phyloP scores from a whole-genome alignment of 2,113 vertebrate genomes.

The Strigops habroptila region DNA sequence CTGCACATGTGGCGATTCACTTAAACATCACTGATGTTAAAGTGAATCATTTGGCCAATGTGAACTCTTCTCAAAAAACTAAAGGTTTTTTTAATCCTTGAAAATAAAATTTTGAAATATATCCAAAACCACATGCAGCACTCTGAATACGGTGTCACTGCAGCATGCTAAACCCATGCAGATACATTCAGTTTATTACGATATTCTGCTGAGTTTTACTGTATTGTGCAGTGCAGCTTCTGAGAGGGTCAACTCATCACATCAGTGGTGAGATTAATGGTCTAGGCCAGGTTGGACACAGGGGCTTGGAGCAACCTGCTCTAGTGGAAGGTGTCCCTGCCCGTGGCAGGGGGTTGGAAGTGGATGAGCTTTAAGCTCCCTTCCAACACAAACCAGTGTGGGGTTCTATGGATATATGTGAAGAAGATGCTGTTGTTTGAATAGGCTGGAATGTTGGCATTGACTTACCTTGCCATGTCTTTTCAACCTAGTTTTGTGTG shows the following conservation, averaged over 20 bases:
- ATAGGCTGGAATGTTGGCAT: not conserved
- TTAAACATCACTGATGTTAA: not conserved
- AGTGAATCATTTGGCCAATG: not conserved
- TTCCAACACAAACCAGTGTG: not conserved
- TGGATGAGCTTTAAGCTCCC: not conserved
- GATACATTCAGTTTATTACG: not conserved
- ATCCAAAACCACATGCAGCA: rapidly evolving
- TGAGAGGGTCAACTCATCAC: not conserved
- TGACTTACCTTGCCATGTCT: slow-evolving; percentile 11
- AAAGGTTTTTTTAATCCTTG: not conserved
- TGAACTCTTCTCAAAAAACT: not conserved
- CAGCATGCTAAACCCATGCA: not conserved
- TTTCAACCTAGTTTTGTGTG: slow-evolving; percentile 87
- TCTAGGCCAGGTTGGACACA: not conserved
- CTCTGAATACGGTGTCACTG: rapidly evolving
- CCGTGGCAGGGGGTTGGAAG: not conserved
- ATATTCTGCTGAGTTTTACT: not conserved
- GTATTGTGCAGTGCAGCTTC: rapidly evolving
- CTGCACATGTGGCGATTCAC: rapidly evolving
- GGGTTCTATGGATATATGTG: not conserved
- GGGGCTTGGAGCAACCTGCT: not conserved
- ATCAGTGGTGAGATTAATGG: rapidly evolving
- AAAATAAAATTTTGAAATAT: not conserved
- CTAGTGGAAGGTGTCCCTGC: not conserved
- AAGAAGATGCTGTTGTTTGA: not conserved